These are phyloP conservation scores for Proctacanthus coquilletti DNA, from an alignment of 1,140 invertebrate genomes.

Conservation along the genomic window DNA sequence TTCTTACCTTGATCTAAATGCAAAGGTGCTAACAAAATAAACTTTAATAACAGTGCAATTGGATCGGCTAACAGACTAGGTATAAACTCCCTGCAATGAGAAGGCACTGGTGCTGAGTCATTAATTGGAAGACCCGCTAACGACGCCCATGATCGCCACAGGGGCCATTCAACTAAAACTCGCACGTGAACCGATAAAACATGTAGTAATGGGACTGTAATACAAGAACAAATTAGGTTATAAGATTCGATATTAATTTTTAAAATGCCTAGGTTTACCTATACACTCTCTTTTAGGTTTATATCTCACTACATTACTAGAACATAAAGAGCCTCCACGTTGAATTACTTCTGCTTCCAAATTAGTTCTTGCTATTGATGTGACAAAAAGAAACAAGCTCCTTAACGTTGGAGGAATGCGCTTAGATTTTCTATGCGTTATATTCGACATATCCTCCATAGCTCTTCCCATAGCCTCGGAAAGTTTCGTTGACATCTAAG, in stretches of 20 bases:
- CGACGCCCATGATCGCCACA: slow-evolving; percentile 48
- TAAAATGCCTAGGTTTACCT: slow-evolving; percentile 42
- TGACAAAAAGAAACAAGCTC: slow-evolving; percentile 74
- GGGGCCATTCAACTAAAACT: slow-evolving; percentile 47
- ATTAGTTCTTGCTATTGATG: slow-evolving; percentile 82
- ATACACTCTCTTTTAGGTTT: slow-evolving; percentile 77
- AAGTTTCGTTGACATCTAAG: slow-evolving; percentile 44
- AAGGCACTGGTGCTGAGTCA: slow-evolving; percentile 20
- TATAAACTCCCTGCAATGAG: slow-evolving; percentile 25
- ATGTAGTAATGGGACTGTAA: slow-evolving; percentile 69
- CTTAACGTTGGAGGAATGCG: slow-evolving; percentile 44
- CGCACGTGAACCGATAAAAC: slow-evolving; percentile 74
- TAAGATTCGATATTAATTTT: too few species aligned
- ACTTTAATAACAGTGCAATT: slow-evolving; percentile 66
- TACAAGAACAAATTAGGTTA: slow-evolving; percentile 10
- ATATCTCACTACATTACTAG: slow-evolving; percentile 38
- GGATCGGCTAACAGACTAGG: slow-evolving; percentile 61
- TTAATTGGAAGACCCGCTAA: slow-evolving; percentile 34
- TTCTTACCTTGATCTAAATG: slow-evolving; percentile 75
- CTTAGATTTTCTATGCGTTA: slow-evolving; percentile 35
- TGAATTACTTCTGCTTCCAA: slow-evolving; percentile 83
- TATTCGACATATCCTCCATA: slow-evolving; percentile 86
- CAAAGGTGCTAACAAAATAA: slow-evolving; percentile 68
- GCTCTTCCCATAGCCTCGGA: slow-evolving; percentile 66
- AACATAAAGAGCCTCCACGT: slow-evolving; percentile 58